Evolutionary conservation across 2,113 vertebrate species (phyloP), one percentile per base, ranked within the genome.

Genomic region (Mixornis gularis): DNA sequence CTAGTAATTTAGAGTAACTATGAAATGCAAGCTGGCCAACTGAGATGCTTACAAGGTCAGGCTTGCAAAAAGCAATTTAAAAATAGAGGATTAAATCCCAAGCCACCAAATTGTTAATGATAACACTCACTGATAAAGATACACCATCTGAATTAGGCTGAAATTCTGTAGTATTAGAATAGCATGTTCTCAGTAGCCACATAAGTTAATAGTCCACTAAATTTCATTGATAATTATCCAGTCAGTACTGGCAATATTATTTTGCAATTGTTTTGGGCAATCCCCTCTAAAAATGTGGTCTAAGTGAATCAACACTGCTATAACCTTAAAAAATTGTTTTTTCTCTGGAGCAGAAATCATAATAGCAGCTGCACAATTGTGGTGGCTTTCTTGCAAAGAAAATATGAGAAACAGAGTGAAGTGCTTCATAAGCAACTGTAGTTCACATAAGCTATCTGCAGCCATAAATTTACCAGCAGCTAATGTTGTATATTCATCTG

Each of bases 371-470:
- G 66, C 74, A 82, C 2, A 9, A 62, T 27, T 85, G 66, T 62
- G 18, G 53, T 82, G 38, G 41, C 26, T 87, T 89, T 92, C 63
- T 65, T 85, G 46, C 59, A 85, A 87, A 87, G 78, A 81, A 85
- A 87, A 81, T 27, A 89, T 58, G 49, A 91, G 71, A 92, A 91
- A 84, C 25, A 76, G 73, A 72, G 51, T 62, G 46, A 94, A 69
- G 83, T 95, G 87, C 85, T 91, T 87, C 87, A 87, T 87, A 92
- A 94, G 85, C 84, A 87, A 40, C 66, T 72, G 63, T 41, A 87
- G 74, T 89, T 95, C 85, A 85, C 66, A 68, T 87, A 85, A 95
- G 59, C 36, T 85, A 71, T 72, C 62, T 82, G 82, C 82, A 86
- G 86, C 86, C 79, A 90, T 82, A 92, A 92, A 89, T 80, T 87